These are phyloP conservation scores for Tyrophagus putrescentiae DNA, from an alignment of 1,140 invertebrate species.

Conservation along the genomic window DNA sequence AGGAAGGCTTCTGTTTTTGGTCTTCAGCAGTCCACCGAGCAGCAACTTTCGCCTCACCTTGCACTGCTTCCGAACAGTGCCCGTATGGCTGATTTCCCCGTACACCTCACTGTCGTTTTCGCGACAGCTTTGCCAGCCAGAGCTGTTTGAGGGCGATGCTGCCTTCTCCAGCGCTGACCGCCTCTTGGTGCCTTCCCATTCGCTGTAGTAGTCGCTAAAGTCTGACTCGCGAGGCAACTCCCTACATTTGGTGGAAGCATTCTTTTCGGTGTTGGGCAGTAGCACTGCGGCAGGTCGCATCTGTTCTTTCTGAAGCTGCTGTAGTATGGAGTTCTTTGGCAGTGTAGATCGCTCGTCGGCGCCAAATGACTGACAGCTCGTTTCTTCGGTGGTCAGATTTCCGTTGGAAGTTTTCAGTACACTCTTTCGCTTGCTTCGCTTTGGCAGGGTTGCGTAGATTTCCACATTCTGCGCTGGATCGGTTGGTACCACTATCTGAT, in stretches of 20 bases:
- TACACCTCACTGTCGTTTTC: slow-evolving; percentile 17
- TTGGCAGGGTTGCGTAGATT: slow-evolving; percentile 68
- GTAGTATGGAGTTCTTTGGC: background rate
- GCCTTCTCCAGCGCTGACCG: background rate
- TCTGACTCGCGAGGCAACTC: slow-evolving; percentile 23
- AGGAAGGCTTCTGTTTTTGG: slow-evolving; percentile 79
- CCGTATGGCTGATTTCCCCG: slow-evolving; percentile 12
- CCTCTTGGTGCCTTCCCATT: slow-evolving; percentile 28
- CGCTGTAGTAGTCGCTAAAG: slow-evolving; percentile 28
- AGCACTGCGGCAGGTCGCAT: background rate
- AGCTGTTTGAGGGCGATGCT: background rate
- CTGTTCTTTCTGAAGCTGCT: background rate
- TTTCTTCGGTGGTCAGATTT: background rate
- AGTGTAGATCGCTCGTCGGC: background rate
- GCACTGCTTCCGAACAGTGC: slow-evolving; percentile 61
- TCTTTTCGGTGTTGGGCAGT: background rate
- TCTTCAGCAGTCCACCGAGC: slow-evolving; percentile 69
- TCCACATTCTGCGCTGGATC: slow-evolving; percentile 39
- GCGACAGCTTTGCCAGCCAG: slow-evolving; percentile 38
- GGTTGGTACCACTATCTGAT: background rate
- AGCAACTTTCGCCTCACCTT: slow-evolving; percentile 64
- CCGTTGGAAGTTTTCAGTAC: slow-evolving; percentile 1
- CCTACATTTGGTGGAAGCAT: background rate
- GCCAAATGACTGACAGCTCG: too few relatives aligned
- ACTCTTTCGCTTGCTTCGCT: slow-evolving; percentile 36